Evolutionary conservation across 1,140 invertebrate genomes (phyloP), one percentile per base, ranked within the genome.

Genomic region (Eufriesea mexicana): DNA sequence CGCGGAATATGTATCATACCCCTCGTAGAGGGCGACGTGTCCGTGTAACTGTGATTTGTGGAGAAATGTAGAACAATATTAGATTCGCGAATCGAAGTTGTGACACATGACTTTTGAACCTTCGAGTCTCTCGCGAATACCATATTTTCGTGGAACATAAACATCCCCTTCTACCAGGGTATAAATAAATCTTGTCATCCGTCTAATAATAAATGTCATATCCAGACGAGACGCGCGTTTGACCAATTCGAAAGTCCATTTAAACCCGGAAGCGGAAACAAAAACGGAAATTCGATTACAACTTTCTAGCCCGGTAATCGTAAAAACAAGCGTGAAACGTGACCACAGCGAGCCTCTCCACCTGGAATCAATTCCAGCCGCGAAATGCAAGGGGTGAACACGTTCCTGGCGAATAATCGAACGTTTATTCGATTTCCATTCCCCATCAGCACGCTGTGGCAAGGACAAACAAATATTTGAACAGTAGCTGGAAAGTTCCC

Each of bases 401-500:
- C 20, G 14, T 72, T 14, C 5, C 12, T 28, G 2, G n/a, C 20
- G 61, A 35, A 75, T 25, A 62, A 76, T 62, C 66, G 42, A 16
- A 14, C 76, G 62, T 4, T 35, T 20, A 51, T 61, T 73, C 49
- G 57, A 62, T 70, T 51, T 59, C 14, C 77, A 70, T 59, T 18
- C 18, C 1, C 64, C 25, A n/a, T 2, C 59, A 10, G n/a, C 20
- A 18, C 0, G n/a, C 25, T 18, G 12, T 12, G 28, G 14, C 7
- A 25, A 51, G 23, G 64, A 80, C n/a, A 66, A 66, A 80, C 70
- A 80, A 74, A 80, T 80, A 72, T 73, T 80, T 80, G 55, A 80
- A 45, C 45, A 42, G 25, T 14, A 14, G 10, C n/a, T 45, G 47
- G 4, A n/a, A 47, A n/a, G 47, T 59, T 20, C 62, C 35, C 49